These are phyloP conservation scores for Alligator mississippiensis DNA, from an alignment of 2,113 vertebrate genomes.

Conservation along the genomic window DNA sequence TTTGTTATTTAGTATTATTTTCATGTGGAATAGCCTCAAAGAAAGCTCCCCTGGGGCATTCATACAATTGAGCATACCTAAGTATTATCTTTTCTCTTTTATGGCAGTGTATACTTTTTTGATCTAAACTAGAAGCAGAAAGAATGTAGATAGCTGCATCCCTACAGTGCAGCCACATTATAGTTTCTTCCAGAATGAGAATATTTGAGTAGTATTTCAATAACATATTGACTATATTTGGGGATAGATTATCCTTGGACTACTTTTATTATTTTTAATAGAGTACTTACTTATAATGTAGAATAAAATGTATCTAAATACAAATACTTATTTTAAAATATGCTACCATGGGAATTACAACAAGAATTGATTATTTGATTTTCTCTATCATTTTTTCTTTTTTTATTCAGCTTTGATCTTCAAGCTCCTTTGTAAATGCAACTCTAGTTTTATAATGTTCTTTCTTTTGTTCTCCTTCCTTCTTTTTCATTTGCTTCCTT, in stretches of 20 bases:
- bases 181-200: background rate
- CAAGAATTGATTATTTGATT: background rate
- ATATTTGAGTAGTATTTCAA: background rate
- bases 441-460: background rate
- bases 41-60: background rate
- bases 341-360: background rate
- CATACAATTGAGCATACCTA: background rate
- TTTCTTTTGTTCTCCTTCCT: background rate
- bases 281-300: background rate
- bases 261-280: background rate
- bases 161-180: background rate
- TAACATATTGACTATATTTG: background rate
- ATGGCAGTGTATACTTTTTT: background rate
- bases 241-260: background rate
- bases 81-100: background rate
- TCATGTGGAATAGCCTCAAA: background rate
- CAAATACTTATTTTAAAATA: background rate
- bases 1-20: background rate
- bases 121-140: background rate
- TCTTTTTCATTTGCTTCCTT: background rate
- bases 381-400: background rate
- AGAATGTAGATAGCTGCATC: background rate
- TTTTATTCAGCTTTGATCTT: background rate
- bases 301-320: background rate
- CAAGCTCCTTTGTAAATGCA: background rate